Base-by-base conservation (phyloP, 2,888 invertebrate genomes). In the Limnephilus rhombicus region DNA sequence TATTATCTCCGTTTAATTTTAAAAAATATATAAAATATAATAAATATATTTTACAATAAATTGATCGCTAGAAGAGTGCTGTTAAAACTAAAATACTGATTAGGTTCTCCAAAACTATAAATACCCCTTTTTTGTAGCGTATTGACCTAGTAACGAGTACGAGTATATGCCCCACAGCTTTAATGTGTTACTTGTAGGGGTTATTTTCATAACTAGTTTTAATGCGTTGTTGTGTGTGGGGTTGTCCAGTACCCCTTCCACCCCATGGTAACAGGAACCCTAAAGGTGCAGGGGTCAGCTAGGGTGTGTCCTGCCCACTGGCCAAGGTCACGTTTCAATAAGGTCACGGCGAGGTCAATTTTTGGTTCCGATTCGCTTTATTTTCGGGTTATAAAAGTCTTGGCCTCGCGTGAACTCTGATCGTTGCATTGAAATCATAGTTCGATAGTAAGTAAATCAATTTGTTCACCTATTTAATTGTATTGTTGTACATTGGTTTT, bases 291-390 rank as follows among this genome's bases (percentile, higher is more conserved):
- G 68, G 68, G 68, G 88, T 88, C 88, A 88, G 53, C 7, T 18
- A 12, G 88, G 53, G 86, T 86, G 49, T 29, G 53, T 85, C 41
- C 85, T 85, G 53, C 29, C 34, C 15, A 18, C 91, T 24, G 80
- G 41, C 41, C 91, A 91, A 91, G 91, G 91, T 91, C 91, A 68
- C 37, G 85, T 83, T 89, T 34, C 83, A 83, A 80, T 91, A 68
- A 91, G 91, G 91, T 89, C 89, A 91, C 53, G 87, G 34, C n/a
- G 88, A 80, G 86, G 49, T 86, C 86, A 87, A 88, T 13, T 68
- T 88, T 88, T 88, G 68, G 34, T 31, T 34, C n/a, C 29, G 37
- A 88, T 88, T 68, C 68, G 34, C 68, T 34, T 88, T 88, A 68
- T 68, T 31, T 88, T 37, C 68, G 88, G 88, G 68, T 68, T 68